Conservation (phyloP, 2,888 invertebrate genomes). For the Gonocerus acuteangulatus region DNA sequence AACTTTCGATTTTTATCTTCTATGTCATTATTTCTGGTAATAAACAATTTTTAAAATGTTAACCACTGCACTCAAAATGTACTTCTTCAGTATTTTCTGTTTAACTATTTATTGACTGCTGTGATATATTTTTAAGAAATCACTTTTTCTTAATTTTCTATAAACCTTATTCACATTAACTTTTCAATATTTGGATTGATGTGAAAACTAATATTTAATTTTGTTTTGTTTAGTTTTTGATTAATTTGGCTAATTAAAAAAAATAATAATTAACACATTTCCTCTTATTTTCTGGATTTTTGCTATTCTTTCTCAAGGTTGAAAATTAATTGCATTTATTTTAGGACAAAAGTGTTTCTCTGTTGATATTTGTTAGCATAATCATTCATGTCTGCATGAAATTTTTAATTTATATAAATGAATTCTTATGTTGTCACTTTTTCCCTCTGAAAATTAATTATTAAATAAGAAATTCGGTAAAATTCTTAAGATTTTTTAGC, state of each 20-base stretch:
- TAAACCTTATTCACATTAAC: neutral
- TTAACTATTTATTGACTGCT: constrained; percentile 7
- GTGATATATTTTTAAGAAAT: constrained; percentile 16
- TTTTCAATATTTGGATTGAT: constrained; percentile 7
- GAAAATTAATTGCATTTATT: no score
- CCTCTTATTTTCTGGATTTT: no score
- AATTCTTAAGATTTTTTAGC: no score
- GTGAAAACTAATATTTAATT: constrained; percentile 7
- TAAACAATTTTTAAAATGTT: constrained; percentile 1
- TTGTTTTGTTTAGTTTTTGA: neutral
- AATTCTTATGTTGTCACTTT: neutral
- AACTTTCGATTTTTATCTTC: constrained; percentile 30
- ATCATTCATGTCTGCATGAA: neutral
- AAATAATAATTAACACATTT: no score
- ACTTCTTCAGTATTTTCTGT: constrained; percentile 15
- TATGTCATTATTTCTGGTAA: neutral
- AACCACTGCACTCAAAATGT: constrained; percentile 21
- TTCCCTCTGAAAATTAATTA: neutral
- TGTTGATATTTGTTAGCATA: no score
- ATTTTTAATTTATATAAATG: neutral
- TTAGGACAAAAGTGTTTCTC: no score
- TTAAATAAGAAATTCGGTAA: no score
- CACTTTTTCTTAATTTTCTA: no score
- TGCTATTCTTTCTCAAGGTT: no score
- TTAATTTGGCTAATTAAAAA: no score